These are phyloP conservation scores for Chionis minor DNA, from an alignment of 2,113 vertebrate species.

Conservation along the genomic window DNA sequence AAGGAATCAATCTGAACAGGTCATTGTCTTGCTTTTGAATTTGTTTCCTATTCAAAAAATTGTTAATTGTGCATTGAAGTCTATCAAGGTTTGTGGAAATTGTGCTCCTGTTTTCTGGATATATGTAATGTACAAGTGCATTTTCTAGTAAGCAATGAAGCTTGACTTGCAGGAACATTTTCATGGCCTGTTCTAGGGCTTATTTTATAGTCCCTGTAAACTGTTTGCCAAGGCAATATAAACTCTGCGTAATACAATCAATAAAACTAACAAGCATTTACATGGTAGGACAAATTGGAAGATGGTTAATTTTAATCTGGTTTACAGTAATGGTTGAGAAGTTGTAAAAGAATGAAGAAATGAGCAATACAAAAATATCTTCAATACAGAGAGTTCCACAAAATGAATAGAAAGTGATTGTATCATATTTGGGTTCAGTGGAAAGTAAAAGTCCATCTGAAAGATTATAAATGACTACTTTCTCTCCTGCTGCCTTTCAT, in stretches of 20 bases:
- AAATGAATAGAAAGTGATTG: not conserved
- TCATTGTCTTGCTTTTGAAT: not conserved
- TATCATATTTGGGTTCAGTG: not conserved
- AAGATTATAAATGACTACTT: not conserved
- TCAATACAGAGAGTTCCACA: not conserved
- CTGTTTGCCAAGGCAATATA: constrained; percentile 10
- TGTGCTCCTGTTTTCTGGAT: not conserved
- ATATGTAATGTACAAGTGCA: not conserved
- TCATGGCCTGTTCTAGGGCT: not conserved
- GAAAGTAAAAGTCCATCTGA: not conserved
- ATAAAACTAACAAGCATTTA: constrained; percentile 38
- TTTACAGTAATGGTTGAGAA: not conserved
- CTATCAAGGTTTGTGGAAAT: not conserved
- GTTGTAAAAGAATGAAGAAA: not conserved
- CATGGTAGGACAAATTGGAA: not conserved
- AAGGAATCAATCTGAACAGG: not conserved
- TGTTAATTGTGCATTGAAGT: not conserved
- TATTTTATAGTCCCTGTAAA: constrained; percentile 23
- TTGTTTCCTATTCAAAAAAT: not conserved
- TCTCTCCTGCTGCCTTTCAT: not conserved
- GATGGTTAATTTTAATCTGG: constrained; percentile 3
- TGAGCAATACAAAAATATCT: not conserved
- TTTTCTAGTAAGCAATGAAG: not conserved
- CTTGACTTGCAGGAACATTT: constrained; percentile 17
- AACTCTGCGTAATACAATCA: not conserved